Evolutionary conservation across 2,888 invertebrate species (phyloP).

Genomic region (Emmelina monodactyla): DNA sequence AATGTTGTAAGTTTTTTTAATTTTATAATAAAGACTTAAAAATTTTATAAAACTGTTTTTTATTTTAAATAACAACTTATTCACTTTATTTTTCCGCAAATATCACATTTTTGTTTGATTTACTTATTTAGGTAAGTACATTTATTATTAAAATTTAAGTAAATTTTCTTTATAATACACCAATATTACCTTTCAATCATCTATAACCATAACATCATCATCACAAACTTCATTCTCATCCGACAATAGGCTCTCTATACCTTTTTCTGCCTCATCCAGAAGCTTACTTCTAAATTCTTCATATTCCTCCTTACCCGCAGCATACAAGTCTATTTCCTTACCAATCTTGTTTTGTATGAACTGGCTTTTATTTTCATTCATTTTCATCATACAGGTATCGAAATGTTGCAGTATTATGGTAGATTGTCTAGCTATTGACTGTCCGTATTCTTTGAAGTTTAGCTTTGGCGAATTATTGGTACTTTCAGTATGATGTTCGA

Average conservation of each 20-base stretch:
- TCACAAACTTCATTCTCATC: not conserved
- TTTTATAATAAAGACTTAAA: not conserved
- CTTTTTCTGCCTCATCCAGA: constrained; percentile 23
- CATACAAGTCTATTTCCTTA: constrained; percentile 35
- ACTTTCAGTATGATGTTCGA: constrained; percentile 24
- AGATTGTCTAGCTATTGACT: constrained; percentile 30
- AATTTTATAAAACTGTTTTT: not conserved
- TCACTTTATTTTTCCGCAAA: not conserved
- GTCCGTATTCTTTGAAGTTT: constrained; percentile 21
- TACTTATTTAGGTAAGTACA: no score
- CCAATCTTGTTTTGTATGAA: constrained; percentile 27
- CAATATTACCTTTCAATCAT: constrained; percentile 7
- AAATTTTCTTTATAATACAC: not conserved
- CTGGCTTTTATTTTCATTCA: constrained; percentile 32
- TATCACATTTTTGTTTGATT: no score
- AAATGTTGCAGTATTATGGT: constrained; percentile 30
- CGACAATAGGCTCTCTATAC: constrained; percentile 14
- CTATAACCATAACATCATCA: constrained; percentile 21
- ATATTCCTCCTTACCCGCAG: constrained; percentile 25
- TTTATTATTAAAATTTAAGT: not conserved
- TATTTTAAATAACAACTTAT: not conserved
- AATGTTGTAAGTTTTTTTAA: not conserved
- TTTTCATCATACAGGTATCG: constrained; percentile 34
- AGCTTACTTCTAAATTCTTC: constrained; percentile 28
- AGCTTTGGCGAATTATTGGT: not conserved